These are phyloP conservation scores for Drosophila aff. DNA, from an alignment of 1,140 invertebrate genomes.

Conservation along the genomic window DNA sequence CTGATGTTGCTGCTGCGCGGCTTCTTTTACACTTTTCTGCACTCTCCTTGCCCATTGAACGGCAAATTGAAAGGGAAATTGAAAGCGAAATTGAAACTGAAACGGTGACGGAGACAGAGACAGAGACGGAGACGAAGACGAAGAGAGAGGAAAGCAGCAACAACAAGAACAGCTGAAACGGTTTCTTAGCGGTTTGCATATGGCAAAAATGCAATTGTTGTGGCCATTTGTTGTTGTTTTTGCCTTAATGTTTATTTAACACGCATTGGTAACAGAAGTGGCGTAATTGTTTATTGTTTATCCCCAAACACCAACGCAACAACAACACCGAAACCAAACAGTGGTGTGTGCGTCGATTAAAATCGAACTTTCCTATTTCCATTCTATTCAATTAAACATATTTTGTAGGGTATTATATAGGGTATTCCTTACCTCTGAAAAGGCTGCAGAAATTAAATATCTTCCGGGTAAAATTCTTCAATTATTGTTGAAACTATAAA, in stretches of 20 bases:
- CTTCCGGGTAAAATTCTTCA: too few relatives aligned
- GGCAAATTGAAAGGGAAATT: constrained; percentile 64
- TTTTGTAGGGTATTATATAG: background rate
- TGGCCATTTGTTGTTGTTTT: constrained; percentile 21
- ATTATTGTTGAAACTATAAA: too few relatives aligned
- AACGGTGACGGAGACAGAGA: background rate
- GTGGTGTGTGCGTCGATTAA: constrained; percentile 23
- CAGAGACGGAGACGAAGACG: background rate
- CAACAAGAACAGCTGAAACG: constrained; percentile 21
- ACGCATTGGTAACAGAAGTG: constrained; percentile 66
- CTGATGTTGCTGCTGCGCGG: background rate
- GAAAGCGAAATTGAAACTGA: constrained; percentile 2
- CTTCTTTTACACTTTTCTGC: constrained; percentile 39
- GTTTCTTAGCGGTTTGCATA: constrained; percentile 43
- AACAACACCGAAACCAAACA: background rate
- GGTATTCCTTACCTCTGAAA: too few relatives aligned
- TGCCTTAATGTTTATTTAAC: constrained; percentile 77
- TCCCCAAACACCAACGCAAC: constrained; percentile 39
- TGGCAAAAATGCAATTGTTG: constrained; percentile 57
- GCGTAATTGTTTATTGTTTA: constrained; percentile 16
- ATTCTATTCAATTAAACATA: background rate
- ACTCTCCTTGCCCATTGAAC: constrained; percentile 69
- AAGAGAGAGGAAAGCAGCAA: background rate
- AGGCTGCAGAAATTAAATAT: too few relatives aligned
- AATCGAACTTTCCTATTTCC: background rate